Conservation (phyloP, 30 jellyfish, hydroid and myxozoan species). For the Haliclystus octoradiatus region DNA sequence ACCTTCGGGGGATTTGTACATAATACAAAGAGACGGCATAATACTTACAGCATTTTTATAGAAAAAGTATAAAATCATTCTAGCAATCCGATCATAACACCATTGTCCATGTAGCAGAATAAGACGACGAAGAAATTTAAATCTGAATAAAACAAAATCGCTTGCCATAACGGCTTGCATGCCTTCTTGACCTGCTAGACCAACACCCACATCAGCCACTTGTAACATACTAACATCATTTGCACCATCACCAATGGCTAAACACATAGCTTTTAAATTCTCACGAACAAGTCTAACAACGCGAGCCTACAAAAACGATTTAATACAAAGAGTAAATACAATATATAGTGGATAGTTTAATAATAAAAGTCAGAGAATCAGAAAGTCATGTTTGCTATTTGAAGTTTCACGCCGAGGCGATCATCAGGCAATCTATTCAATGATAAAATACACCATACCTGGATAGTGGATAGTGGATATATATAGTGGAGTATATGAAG, state of each 20-base stretch:
- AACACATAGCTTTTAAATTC: constrained; percentile 62
- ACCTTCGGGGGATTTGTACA: too few species aligned
- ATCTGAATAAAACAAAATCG: constrained; percentile 76
- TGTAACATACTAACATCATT: constrained; percentile 97
- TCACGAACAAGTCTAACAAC: constrained; percentile 79
- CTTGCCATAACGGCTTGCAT: constrained; percentile 98
- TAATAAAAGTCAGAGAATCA: too few species aligned
- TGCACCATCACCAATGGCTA: constrained; percentile 99
- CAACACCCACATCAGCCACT: constrained; percentile 98
- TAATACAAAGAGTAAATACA: too few species aligned
- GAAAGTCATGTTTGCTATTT: too few species aligned
- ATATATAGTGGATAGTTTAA: too few species aligned
- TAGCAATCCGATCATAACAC: constrained; percentile 87
- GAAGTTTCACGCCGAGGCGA: too few species aligned
- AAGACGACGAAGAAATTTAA: constrained; percentile 58
- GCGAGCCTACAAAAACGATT: constrained; percentile 48
- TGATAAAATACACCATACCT: too few species aligned
- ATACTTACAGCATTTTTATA: constrained; percentile 84
- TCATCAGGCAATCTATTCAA: too few species aligned
- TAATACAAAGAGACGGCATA: neutral
- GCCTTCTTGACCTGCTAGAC: constrained; percentile 94
- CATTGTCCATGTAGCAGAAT: constrained; percentile 72
- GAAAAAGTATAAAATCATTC: constrained; percentile 90
- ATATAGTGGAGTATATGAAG: too few species aligned
- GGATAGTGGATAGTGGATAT: too few species aligned